These are phyloP conservation scores for Sitodiplosis mosellana DNA, from an alignment of 1,140 invertebrate genomes.

Conservation along the genomic window DNA sequence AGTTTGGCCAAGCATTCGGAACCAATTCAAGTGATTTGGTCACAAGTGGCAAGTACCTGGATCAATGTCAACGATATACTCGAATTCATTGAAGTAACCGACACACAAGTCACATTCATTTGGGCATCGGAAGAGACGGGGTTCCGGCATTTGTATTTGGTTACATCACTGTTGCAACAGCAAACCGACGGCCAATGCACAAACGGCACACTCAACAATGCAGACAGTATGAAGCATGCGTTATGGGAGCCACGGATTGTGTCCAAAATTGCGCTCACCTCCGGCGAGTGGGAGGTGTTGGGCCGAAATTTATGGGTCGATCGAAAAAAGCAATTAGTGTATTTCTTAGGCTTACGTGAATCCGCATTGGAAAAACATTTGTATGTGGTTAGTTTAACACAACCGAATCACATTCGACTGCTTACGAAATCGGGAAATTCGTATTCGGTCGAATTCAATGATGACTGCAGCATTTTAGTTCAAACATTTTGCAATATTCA, in stretches of 20 bases:
- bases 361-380: constrained; percentile 66
- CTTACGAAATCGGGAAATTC: constrained; percentile 58
- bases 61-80: constrained; percentile 83
- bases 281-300: constrained; percentile 68
- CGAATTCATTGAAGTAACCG: constrained; percentile 49
- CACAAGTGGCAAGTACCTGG: constrained; percentile 61
- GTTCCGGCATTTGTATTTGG: constrained; percentile 75
- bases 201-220: no score
- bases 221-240: no score
- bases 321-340: constrained; percentile 45
- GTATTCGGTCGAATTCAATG: constrained; percentile 61
- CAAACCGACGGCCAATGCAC: neutral
- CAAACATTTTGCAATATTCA: constrained; percentile 78
- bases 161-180: constrained; percentile 22
- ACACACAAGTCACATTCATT: constrained; percentile 49
- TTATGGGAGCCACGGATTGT: constrained; percentile 26
- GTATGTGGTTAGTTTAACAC: constrained; percentile 53
- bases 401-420: constrained; percentile 44
- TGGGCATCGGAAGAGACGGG: constrained; percentile 87
- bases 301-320: constrained; percentile 64
- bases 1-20: constrained; percentile 17
- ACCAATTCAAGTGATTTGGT: constrained; percentile 37
- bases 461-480: constrained; percentile 68
- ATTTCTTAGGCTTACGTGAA: constrained; percentile 64
- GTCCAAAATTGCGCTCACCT: constrained; percentile 48